Evolutionary conservation across 1,140 invertebrate genomes (phyloP), one percentile per base, ranked within the genome.

Genomic region (Wasmannia auropunctata): DNA sequence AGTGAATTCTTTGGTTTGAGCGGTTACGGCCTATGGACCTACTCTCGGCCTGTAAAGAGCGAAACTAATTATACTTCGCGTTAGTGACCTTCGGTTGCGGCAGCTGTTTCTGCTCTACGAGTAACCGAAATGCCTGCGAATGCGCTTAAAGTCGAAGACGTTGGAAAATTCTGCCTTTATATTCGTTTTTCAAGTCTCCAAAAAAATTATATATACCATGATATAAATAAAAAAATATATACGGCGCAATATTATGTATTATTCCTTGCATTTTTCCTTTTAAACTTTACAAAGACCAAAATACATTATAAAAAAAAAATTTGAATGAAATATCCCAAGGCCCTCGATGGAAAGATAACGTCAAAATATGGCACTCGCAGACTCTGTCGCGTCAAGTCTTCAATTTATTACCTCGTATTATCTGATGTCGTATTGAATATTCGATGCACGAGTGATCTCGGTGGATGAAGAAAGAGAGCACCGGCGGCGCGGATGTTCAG

Each of bases 61-160:
- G 54, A 40, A 58, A 90, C 89, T 91, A 91, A 91, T 91, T 88
- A 88, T 88, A 90, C 62, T 88, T 85, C 34, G 62, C 46, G 70
- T 51, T 63, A 84, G 81, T 31, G 69, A 81, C 89, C 88, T 91
- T 90, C 86, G 77, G n/a, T 6, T 28, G 46, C 49, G 58, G 22
- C 88, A 90, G 86, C 72, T 86, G 79, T 85, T 77, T 87, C 77
- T 63, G 31, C 25, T 46, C 34, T 31, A 22, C 1, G 70, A 87
- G 51, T 86, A 40, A 86, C 19, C 60, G 14, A 81, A 89, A 69
- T 28, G 37, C 19, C 34, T 43, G 28, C 28, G 43, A 70, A 51
- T 76, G 16, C 7, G n/a, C 16, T 25, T 25, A 58, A 56, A 75
- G n/a, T 58, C 16, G 31, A 37, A 75, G 51, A 22, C 1, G 0